Percentiles rank a stretch among this genome's conserved stretches.
Conservation (phyloP, 2,113 vertebrate genomes). For the Cairina moschata region DNA sequence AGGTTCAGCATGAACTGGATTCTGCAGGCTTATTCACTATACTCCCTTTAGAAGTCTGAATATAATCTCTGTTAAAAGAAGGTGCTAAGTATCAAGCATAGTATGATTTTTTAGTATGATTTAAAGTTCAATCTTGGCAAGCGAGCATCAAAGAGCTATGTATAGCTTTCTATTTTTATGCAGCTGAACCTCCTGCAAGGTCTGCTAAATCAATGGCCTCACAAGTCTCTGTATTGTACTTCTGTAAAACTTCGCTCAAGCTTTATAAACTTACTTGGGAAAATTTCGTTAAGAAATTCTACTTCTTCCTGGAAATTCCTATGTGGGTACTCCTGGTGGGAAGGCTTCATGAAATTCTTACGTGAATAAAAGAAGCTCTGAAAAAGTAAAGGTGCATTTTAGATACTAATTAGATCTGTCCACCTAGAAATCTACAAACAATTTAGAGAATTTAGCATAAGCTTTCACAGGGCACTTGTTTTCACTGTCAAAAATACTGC, state of each 20-base stretch:
- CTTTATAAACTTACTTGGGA: conserved; percentile 88
- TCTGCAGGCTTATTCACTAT: neutral
- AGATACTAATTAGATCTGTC: neutral
- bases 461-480: neutral
- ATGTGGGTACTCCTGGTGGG: conserved; percentile 99
- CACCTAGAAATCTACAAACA: neutral
- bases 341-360: conserved; percentile 99
- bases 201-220: neutral
- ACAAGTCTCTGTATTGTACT: neutral
- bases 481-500: neutral
- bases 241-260: neutral
- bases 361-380: conserved; percentile 99
- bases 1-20: neutral
- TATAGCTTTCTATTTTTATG: neutral
- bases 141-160: neutral
- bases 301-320: conserved; percentile 99
- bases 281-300: conserved; percentile 98
- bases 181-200: neutral
- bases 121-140: neutral
- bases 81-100: neutral
- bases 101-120: neutral
- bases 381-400: neutral
- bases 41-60: neutral
- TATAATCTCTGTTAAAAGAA: neutral
- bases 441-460: neutral